Evolutionary conservation across 2,888 invertebrate species (phyloP).

Genomic region (Andrena camellia): DNA sequence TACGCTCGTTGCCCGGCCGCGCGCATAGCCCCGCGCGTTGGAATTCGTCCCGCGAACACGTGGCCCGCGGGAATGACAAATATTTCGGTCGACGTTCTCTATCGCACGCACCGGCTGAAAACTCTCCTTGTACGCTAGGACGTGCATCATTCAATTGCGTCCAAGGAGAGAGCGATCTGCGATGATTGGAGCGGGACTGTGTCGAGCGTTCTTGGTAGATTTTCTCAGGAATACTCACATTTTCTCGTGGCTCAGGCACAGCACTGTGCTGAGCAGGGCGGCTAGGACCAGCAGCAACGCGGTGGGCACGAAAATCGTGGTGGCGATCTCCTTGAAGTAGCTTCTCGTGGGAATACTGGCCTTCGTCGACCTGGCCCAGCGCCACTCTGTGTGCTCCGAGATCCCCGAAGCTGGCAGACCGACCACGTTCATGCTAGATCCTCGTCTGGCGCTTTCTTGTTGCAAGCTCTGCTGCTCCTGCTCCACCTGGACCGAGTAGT

Average conservation of each 20-base stretch:
- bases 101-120: not conserved
- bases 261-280: constrained; percentile 89
- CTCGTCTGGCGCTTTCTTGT: constrained; percentile 81
- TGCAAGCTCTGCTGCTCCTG: constrained; percentile 75
- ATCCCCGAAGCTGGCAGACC: constrained; percentile 77
- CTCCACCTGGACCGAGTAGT: constrained; percentile 72
- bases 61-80: constrained; percentile 60
- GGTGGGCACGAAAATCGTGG: constrained; percentile 90
- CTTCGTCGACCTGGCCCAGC: constrained; percentile 89
- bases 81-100: constrained; percentile 45
- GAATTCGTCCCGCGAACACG: constrained; percentile 61
- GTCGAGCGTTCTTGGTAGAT: not conserved
- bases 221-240: constrained; percentile 87
- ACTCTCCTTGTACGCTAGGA: too few species aligned
- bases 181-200: not conserved
- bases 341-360: constrained; percentile 89
- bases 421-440: constrained; percentile 81
- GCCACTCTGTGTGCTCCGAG: constrained; percentile 84
- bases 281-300: constrained; percentile 89
- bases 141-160: too few species aligned
- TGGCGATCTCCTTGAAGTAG: constrained; percentile 89
- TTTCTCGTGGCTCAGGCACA: constrained; percentile 92
- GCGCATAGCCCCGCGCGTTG: constrained; percentile 28
- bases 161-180: too few species aligned
- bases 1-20: constrained; percentile 24